Evolutionary conservation across 2,113 vertebrate genomes (phyloP).

Genomic region (Epinephelus cyanopodus): DNA sequence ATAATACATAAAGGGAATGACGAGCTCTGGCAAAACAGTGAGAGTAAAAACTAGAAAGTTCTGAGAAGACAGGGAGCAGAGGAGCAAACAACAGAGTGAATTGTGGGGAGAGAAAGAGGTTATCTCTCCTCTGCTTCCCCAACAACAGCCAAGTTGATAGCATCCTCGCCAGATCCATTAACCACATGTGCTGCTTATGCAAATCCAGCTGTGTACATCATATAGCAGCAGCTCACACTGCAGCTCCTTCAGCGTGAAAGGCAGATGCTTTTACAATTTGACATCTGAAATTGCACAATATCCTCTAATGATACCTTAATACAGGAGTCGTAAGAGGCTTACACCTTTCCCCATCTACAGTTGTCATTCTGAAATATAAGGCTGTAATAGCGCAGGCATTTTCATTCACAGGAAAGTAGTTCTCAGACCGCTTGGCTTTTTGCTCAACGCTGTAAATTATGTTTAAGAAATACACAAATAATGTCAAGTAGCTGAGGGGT

Average conservation of each 20-base stretch:
- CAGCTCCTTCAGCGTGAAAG: neutral
- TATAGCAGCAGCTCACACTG: constrained; percentile 4
- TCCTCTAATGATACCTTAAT: constrained; percentile 14
- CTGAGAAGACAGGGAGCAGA: neutral
- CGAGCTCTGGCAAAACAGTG: too few species aligned
- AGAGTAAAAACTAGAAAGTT: too few species aligned
- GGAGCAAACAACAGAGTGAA: neutral
- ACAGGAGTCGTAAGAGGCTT: constrained; percentile 7
- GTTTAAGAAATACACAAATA: neutral
- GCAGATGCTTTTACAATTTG: neutral
- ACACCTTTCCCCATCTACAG: constrained; percentile 13
- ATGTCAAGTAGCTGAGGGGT: neutral
- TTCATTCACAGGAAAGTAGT: neutral
- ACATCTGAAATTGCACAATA: constrained; percentile 18
- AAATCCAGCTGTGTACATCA: constrained; percentile 3
- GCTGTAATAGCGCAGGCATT: neutral
- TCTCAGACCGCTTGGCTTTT: neutral
- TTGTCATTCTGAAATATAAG: constrained; percentile 2
- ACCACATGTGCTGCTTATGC: neutral
- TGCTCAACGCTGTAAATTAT: neutral
- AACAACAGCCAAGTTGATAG: neutral
- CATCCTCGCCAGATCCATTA: constrained; percentile 3
- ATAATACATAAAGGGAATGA: neutral
- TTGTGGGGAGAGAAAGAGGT: neutral
- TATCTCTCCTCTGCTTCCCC: neutral